A percentile compares a stretch with the other conserved stretches of the same genome.
These are phyloP conservation scores for Zaprionus vittiger DNA, from an alignment of 1,140 invertebrate species.

Conservation along the genomic window DNA sequence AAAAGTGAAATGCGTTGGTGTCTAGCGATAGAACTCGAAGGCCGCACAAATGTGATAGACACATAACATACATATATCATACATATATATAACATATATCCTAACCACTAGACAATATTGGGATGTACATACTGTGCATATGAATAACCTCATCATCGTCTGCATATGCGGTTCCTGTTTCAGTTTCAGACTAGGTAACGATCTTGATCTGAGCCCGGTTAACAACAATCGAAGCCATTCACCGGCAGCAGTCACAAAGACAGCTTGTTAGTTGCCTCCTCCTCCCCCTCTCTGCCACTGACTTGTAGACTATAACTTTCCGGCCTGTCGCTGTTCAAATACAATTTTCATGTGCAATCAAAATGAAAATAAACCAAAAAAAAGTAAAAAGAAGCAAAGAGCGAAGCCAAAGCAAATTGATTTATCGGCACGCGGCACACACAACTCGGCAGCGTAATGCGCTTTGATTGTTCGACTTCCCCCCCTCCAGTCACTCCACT, in stretches of 20 bases:
- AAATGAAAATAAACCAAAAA: slow-evolving; percentile 54
- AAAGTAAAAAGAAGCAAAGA: slow-evolving; percentile 13
- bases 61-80: neutral
- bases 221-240: slow-evolving; percentile 21
- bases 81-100: neutral
- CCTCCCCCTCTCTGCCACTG: neutral
- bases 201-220: slow-evolving; percentile 24
- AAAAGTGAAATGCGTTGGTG: slow-evolving; percentile 50
- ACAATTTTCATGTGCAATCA: slow-evolving; percentile 64
- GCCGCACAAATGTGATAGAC: neutral
- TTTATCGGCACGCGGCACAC: slow-evolving; percentile 74
- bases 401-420: slow-evolving; percentile 60
- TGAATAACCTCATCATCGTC: too few relatives aligned
- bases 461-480: slow-evolving; percentile 44
- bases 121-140: too few relatives aligned
- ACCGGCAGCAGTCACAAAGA: slow-evolving; percentile 21
- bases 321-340: slow-evolving; percentile 43
- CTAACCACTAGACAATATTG: neutral
- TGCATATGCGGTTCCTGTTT: slow-evolving; percentile 15
- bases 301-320: slow-evolving; percentile 22
- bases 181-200: slow-evolving; percentile 12
- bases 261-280: slow-evolving; percentile 37
- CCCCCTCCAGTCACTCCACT: neutral
- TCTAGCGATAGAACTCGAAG: slow-evolving; percentile 24
- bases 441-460: slow-evolving; percentile 61